Percentiles rank a stretch among this genome's conserved stretches.
Evolutionary conservation across 37 sponge, comb jelly and placozoan species (phyloP).

Genomic region (Oscarella lobularis): DNA sequence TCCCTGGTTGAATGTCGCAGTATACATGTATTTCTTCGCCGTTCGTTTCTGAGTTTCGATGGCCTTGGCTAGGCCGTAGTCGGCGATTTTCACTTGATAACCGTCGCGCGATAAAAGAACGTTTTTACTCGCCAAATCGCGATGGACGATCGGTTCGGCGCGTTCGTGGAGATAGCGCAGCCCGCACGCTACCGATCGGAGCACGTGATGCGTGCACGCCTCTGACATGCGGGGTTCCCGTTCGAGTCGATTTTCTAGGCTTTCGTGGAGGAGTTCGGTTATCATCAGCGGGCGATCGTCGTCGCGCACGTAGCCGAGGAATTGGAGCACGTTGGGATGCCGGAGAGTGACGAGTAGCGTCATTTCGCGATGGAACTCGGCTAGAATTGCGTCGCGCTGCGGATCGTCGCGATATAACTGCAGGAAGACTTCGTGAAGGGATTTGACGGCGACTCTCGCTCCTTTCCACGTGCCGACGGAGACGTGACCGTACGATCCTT

Average conservation of each 20-base stretch:
- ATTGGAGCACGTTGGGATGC: conserved; percentile 70
- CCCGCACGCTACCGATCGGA: conserved; percentile 26
- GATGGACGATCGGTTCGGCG: conserved; percentile 42
- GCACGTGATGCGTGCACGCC: conserved; percentile 11
- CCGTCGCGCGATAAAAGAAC: conserved; percentile 26
- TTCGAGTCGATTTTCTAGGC: conserved; percentile 23
- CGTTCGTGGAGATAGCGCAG: conserved; percentile 57
- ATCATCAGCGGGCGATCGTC: conserved; percentile 16
- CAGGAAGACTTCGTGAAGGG: conserved; percentile 34
- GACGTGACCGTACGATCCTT: conserved; percentile 48
- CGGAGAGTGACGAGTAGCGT: conserved; percentile 21
- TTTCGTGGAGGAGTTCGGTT: conserved; percentile 26
- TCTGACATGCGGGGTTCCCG: not conserved
- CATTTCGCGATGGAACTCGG: conserved; percentile 25
- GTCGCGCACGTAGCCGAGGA: conserved; percentile 27
- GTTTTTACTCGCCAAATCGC: conserved; percentile 60
- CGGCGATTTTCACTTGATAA: conserved; percentile 41
- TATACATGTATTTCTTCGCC: conserved; percentile 23
- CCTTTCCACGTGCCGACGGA: conserved; percentile 31
- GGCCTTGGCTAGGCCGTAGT: conserved; percentile 52
- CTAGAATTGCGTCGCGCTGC: conserved; percentile 16
- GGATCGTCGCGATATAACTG: conserved; percentile 3
- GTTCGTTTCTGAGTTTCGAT: not conserved
- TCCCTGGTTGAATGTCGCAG: conserved; percentile 21
- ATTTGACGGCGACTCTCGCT: conserved; percentile 40